Conservation (phyloP, 1,140 invertebrate species). For the Chelonus insularis region DNA sequence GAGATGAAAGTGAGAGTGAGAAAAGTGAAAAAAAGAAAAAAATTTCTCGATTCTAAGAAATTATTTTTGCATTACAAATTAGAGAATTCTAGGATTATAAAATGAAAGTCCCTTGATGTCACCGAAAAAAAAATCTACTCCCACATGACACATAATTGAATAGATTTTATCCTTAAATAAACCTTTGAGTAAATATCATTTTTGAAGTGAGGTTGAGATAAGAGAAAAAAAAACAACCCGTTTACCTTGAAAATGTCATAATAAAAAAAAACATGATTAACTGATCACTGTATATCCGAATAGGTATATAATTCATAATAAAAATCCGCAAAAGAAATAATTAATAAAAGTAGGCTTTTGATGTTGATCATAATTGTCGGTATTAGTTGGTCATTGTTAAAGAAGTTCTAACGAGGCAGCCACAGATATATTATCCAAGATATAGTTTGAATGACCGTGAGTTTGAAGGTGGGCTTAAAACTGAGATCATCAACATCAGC, state of each 20-base stretch:
- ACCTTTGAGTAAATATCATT: no score
- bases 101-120: not conserved
- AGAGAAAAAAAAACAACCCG: no score
- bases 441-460: no score
- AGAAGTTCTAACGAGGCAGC: not conserved
- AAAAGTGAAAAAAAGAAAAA: not conserved
- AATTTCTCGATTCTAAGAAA: slow-evolving; percentile 11
- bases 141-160: no score
- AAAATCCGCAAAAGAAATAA: no score
- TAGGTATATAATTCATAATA: no score
- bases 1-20: slow-evolving; percentile 2
- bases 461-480: not conserved
- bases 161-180: no score
- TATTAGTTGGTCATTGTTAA: not conserved
- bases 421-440: not conserved
- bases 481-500: not conserved
- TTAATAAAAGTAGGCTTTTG: not conserved
- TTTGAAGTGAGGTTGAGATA: no score
- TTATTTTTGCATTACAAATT: slow-evolving; percentile 27
- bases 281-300: no score
- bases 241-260: no score
- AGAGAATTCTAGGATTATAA: slow-evolving; percentile 3
- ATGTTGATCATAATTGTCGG: not conserved
- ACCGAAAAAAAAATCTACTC: no score
- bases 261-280: no score